These are phyloP conservation scores for Aquatica leii DNA, from an alignment of 2,888 invertebrate species.

Conservation along the genomic window DNA sequence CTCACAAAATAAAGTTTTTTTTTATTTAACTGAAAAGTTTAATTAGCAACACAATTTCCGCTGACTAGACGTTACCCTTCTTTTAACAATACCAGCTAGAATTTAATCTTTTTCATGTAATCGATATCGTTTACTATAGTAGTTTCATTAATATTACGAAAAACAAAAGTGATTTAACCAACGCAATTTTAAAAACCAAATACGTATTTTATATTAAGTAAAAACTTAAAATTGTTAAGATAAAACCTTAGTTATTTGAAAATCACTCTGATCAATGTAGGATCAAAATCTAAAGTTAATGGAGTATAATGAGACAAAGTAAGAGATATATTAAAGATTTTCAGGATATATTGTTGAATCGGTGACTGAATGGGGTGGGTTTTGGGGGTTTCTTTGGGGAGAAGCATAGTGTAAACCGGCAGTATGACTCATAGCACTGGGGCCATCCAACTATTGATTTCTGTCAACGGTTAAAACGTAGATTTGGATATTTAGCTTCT, in stretches of 20 bases:
- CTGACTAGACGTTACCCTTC: too few relatives aligned
- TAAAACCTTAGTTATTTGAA: conserved; percentile 3
- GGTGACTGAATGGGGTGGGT: conserved; percentile 19
- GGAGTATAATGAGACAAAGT: conserved; percentile 29
- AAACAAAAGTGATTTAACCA: too few relatives aligned
- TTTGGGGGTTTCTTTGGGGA: conserved; percentile 18
- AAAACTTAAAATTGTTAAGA: too few relatives aligned
- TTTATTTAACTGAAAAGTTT: too few relatives aligned
- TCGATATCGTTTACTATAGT: too few relatives aligned
- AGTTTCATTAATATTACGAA: too few relatives aligned
- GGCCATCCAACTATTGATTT: conserved; percentile 46
- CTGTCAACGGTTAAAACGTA: conserved; percentile 37
- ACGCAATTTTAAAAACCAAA: too few relatives aligned
- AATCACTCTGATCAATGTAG: conserved; percentile 17
- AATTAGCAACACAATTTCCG: too few relatives aligned
- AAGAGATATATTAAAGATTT: conserved; percentile 35
- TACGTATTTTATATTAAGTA: too few relatives aligned
- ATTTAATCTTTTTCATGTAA: too few relatives aligned
- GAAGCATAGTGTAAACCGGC: conserved; percentile 34
- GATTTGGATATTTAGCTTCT: conserved; percentile 28
- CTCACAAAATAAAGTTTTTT: too few relatives aligned
- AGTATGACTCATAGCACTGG: conserved; percentile 42
- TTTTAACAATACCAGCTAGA: too few relatives aligned
- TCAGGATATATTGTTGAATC: conserved; percentile 24
- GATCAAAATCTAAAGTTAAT: conserved; percentile 36